Base-by-base conservation (phyloP, 2,113 vertebrate species). In the Leucosticte australis region DNA sequence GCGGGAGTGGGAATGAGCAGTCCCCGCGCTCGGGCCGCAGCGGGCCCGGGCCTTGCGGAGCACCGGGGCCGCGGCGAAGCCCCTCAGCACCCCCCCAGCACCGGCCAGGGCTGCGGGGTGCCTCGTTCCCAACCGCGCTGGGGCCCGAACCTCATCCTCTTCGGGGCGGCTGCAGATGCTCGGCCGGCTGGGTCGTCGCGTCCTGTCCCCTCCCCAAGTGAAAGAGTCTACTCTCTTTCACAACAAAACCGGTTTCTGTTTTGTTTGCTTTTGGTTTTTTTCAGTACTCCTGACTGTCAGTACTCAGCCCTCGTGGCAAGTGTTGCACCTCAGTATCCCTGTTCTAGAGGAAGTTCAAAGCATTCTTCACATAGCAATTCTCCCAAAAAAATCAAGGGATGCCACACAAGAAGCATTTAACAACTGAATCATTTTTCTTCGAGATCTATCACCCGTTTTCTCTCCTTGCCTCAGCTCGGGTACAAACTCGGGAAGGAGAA, bases 1-100 rank as follows among this genome's bases (percentile, higher is more conserved):
- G 49, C 9, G 19, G 37, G 20, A 17, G 35, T 0, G 5, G 33
- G 47, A 2, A 1, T 0, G 21, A 1, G 13, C 27, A 0, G 2
- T 7, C 0, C 1, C 11, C 0, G 41, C 8, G 12, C 31, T 26
- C n/a, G 26, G 50, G 26, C 10, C 6, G 1, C 7, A 5, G 70
- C 2, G 11, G 16, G 26, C 3, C 4, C 4, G 15, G 64, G 11
- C 23, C 6, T 13, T 31, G 15, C 20, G 27, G 23, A 21, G 53
- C 4, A 1, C 41, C 19, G 2, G 22, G 15, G 44, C 30, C 6
- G 4, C 4, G 4, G 65, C 6, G 8, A 3, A 57, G 33, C 4
- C 16, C 7, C 13, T 41, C n/a, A 33, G 56, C 20, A n/a, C 9
- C 0, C 5, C 15, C 14, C 6, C 8, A 6, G 47, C 64, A 15